Evolutionary conservation across 2,113 vertebrate genomes (phyloP).

Genomic region (Hepsetus odoe): DNA sequence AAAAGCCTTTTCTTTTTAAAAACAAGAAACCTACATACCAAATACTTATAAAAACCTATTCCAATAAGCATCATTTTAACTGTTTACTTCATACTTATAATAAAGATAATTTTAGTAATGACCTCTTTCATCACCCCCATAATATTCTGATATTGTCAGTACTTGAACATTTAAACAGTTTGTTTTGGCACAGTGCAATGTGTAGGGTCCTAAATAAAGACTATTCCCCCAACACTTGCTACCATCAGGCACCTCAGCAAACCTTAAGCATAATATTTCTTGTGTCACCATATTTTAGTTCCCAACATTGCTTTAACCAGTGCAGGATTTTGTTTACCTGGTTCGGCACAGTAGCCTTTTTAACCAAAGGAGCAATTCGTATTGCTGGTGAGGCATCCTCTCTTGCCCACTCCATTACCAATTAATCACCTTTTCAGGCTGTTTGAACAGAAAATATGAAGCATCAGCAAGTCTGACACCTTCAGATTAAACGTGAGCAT

Average conservation of each 20-base stretch:
- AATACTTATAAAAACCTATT: no score
- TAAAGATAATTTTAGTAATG: no score
- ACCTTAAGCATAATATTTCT: constrained; percentile 12
- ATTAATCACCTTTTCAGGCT: constrained; percentile 26
- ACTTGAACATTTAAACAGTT: no score
- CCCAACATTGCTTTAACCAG: background rate
- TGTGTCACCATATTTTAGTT: background rate
- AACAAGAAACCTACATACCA: no score
- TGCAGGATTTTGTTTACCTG: constrained; percentile 34
- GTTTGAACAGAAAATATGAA: constrained; percentile 32
- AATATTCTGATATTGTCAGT: no score
- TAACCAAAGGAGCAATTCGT: constrained; percentile 23
- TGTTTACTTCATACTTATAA: no score
- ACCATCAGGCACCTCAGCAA: constrained; percentile 12
- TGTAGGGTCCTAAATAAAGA: no score
- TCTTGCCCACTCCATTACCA: constrained; percentile 24
- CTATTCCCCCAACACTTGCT: no score
- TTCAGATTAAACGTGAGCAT: background rate
- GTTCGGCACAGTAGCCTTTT: background rate
- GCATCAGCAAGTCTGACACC: background rate
- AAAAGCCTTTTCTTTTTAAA: no score
- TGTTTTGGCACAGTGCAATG: no score
- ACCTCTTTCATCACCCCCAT: no score
- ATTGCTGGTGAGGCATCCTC: constrained; percentile 15
- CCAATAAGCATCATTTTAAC: no score